Evolutionary conservation across 2,797 vertebrate species (phyloP).

Genomic region (Etheostoma perlongum): DNA sequence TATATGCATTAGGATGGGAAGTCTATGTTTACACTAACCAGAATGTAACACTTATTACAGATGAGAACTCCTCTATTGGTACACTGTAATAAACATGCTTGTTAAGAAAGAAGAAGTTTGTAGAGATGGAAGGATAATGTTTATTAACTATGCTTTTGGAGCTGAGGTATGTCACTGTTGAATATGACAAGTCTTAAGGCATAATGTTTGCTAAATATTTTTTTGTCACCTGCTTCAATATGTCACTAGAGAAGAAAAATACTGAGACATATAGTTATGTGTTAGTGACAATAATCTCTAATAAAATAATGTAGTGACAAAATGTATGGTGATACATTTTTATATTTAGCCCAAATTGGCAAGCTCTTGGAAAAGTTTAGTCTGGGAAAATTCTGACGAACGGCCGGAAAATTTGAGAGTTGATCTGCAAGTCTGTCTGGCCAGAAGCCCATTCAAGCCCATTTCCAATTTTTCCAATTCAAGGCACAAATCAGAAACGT

Average conservation of each 20-base stretch:
- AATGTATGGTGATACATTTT: background rate
- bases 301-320: no score
- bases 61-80: conserved; percentile 26
- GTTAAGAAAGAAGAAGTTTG: conserved; percentile 15
- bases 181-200: conserved; percentile 61
- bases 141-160: conserved; percentile 4
- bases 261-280: conserved; percentile 11
- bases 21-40: conserved; percentile 34
- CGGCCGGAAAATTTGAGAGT: no score
- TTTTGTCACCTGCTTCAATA: conserved; percentile 23
- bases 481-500: no score
- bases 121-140: conserved; percentile 3
- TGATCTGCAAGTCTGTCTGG: no score
- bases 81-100: conserved; percentile 13
- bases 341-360: background rate
- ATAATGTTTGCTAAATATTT: conserved; percentile 28
- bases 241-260: conserved; percentile 26
- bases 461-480: no score
- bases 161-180: conserved; percentile 31
- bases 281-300: conserved; percentile 1
- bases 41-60: conserved; percentile 16
- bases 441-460: no score
- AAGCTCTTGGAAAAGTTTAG: background rate
- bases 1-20: background rate
- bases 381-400: no score